These are phyloP conservation scores for Sitobion miscanthi DNA, from an alignment of 1,140 invertebrate genomes.

Conservation along the genomic window DNA sequence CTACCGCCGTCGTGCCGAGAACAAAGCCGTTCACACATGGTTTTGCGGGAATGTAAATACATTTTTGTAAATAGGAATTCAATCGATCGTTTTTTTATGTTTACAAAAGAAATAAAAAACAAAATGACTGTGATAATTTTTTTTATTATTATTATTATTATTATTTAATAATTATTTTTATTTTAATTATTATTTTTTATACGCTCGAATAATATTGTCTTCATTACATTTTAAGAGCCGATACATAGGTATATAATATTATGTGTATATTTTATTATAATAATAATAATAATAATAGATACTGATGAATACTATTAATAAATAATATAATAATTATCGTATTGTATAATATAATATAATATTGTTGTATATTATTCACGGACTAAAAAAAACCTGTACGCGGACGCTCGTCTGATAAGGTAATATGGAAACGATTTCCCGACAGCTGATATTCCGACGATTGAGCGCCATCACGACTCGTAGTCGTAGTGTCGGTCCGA, in stretches of 20 bases:
- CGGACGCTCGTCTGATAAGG: neutral
- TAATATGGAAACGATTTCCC: neutral
- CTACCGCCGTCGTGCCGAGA: neutral
- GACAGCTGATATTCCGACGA: neutral
- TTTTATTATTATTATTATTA: conserved; percentile 36
- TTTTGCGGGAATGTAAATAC: neutral
- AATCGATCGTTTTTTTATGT: neutral
- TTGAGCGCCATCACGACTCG: neutral
- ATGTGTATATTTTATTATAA: neutral
- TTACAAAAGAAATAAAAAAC: conserved; percentile 33
- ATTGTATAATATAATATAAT: neutral
- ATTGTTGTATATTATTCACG: neutral
- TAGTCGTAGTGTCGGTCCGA: neutral
- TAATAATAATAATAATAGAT: neutral
- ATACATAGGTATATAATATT: neutral
- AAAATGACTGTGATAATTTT: conserved; percentile 56
- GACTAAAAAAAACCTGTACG: neutral
- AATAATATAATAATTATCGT: neutral
- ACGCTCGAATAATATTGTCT: conserved; percentile 50
- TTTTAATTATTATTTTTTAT: conserved; percentile 38
- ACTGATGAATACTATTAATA: conserved; percentile 10
- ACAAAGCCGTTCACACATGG: neutral
- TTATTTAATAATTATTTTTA: conserved; percentile 19
- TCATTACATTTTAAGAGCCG: conserved; percentile 43
- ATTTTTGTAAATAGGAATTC: neutral